A percentile compares a stretch with the other conserved stretches of the same genome.
phyloP scores from a whole-genome alignment of 2,888 invertebrate species.

The Idaea aversata region DNA sequence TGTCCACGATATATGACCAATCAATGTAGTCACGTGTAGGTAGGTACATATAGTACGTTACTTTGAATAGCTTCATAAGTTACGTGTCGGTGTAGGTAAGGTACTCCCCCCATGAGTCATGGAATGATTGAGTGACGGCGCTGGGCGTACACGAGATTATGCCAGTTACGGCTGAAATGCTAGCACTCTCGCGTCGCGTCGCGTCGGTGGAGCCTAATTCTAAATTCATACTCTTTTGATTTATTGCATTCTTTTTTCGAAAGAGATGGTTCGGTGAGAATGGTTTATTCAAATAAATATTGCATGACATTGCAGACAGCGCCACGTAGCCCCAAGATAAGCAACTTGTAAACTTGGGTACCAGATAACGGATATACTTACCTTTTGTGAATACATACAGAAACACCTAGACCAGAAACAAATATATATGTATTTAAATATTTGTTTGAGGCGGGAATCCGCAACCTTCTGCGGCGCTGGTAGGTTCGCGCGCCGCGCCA shows the following conservation, averaged over 20 bases:
- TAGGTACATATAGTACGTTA: background rate
- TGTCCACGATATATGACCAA: background rate
- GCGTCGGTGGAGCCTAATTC: background rate
- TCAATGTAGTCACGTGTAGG: background rate
- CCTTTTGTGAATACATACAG: too few relatives aligned
- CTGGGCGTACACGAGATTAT: conserved; percentile 18
- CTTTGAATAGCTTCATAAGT: background rate
- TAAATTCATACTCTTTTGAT: background rate
- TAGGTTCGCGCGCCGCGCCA: too few relatives aligned
- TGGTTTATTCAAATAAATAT: background rate
- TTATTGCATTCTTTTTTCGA: background rate
- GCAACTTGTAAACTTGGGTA: too few relatives aligned
- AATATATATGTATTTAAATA: too few relatives aligned
- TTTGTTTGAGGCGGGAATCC: too few relatives aligned
- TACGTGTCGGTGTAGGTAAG: conserved; percentile 13
- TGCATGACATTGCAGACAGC: too few relatives aligned
- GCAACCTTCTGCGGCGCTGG: too few relatives aligned
- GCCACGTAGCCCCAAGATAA: too few relatives aligned
- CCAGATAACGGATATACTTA: too few relatives aligned
- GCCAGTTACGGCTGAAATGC: conserved; percentile 17
- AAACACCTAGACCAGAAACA: too few relatives aligned
- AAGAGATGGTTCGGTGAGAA: background rate
- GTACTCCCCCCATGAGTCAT: conserved; percentile 8
- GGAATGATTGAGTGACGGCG: conserved; percentile 25
- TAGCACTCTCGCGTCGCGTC: conserved; percentile 7